Base-by-base conservation (phyloP, 2,113 vertebrate species). In the Heterotis niloticus region DNA sequence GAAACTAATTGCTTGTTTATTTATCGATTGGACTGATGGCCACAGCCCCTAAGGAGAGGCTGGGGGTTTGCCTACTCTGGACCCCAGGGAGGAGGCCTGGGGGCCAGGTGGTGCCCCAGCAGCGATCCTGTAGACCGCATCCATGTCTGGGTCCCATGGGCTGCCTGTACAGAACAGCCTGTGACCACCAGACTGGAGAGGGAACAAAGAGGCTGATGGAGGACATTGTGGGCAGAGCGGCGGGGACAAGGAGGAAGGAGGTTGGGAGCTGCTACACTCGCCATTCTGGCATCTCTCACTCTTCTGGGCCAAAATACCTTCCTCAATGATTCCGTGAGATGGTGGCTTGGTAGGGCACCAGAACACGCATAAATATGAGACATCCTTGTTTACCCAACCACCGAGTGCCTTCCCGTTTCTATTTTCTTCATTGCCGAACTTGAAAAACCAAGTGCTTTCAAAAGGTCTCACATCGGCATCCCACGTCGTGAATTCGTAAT, bases 371-470 rank as follows among this genome's bases (percentile, higher is more conserved):
- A 28, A 20, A 14, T 2, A 10, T 20, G 57, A 72, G 24, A 23
- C 23, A 12, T 23, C 77, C 64, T 4, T 34, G 29, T 76, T 67
- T 57, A 59, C 10, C 5, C 51, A 51, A 65, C 14, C 56, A 75
- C 74, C 74, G 60, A 2, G 26, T 7, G 24, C 75, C 28, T 24
- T 24, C 29, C 62, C 7, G 34, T n/a, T 65, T 64, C 34, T 12
- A 20, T 0, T n/a, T 51, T 11, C 16, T 66, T 26, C 72, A 64
- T 13, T 67, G 34, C 3, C 68, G 79, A 83, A 83, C 84, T 81
- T 83, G 77, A 84, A 84, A 84, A 84, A 84, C 77, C 11, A 12
- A 4, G 10, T 66, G 57, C 75, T 65, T 81, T 64, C 75, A 75
- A 84, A 80, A 28, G 60, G 16, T 28, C 14, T 24, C 0, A 10